Evolutionary conservation across 35 echinoderm and acorn worm genomes (phyloP).

Genomic region (Hemicentrotus pulcherrimus): DNA sequence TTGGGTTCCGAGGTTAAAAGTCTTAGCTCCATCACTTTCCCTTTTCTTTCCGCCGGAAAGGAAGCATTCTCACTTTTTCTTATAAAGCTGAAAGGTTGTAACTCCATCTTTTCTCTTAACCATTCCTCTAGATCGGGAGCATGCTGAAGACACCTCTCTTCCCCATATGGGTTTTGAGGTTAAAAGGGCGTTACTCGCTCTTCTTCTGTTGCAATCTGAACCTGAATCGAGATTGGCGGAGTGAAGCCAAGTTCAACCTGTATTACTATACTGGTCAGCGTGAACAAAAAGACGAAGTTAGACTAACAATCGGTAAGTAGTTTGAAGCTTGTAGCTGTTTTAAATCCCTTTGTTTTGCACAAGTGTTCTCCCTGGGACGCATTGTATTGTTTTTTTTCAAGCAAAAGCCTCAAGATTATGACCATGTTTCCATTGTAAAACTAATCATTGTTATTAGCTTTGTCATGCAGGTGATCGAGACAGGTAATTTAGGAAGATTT

Average conservation of each 20-base stretch:
- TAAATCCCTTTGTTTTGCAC: too few relatives aligned
- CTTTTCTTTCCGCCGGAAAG: too few relatives aligned
- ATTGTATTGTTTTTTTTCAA: too few relatives aligned
- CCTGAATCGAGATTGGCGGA: conserved; percentile 62
- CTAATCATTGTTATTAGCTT: background rate
- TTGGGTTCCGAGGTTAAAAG: too few relatives aligned
- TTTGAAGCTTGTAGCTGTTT: background rate
- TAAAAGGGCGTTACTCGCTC: conserved; percentile 60
- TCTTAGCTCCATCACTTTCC: too few relatives aligned
- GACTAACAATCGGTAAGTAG: conserved; percentile 15
- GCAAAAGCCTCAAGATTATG: too few relatives aligned
- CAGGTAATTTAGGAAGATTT: background rate
- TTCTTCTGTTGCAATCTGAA: conserved; percentile 72
- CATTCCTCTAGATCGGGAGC: conserved; percentile 54
- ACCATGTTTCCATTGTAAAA: too few relatives aligned
- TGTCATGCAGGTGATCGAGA: too few relatives aligned
- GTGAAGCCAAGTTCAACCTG: conserved; percentile 7
- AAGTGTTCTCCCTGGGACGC: background rate
- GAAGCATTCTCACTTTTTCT: too few relatives aligned
- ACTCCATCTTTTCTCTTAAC: background rate
- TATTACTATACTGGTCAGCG: conserved; percentile 11
- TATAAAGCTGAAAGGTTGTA: background rate
- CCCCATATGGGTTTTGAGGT: conserved; percentile 66
- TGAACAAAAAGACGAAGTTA: background rate
- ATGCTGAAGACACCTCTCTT: conserved; percentile 79